Conservation (phyloP, 2,888 invertebrate species). For the Anaspis maculata region DNA sequence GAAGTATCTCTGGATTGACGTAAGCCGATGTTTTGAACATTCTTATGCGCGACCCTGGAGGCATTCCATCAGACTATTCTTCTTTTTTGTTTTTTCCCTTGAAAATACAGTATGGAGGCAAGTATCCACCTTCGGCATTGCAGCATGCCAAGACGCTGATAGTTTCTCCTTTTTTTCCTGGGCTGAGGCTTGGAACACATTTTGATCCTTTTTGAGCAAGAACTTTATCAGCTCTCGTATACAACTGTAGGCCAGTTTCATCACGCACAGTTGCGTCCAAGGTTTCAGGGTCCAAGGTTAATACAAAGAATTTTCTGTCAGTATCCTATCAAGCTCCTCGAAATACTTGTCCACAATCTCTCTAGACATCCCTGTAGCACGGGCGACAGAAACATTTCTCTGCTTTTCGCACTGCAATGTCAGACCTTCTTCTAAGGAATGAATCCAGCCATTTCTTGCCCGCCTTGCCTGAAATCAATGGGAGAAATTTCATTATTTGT, state of each 20-base stretch:
- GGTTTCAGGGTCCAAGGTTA: constrained; percentile 15
- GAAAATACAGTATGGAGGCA: constrained; percentile 13
- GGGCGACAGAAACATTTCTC: constrained; percentile 1
- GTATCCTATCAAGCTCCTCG: constrained; percentile 11
- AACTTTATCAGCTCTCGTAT: constrained; percentile 17
- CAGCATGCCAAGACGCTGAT: neutral
- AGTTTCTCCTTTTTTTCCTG: constrained; percentile 1
- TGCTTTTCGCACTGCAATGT: neutral
- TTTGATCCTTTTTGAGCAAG: constrained; percentile 16
- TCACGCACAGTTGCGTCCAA: constrained; percentile 22
- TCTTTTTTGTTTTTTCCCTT: constrained; percentile 17
- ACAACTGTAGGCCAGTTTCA: constrained; percentile 19
- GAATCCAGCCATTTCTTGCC: neutral
- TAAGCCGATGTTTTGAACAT: constrained; percentile 20
- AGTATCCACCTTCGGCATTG: neutral
- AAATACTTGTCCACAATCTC: constrained; percentile 3
- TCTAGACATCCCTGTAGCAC: neutral
- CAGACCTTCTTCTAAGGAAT: neutral
- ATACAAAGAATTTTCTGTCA: constrained; percentile 20
- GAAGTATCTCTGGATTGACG: constrained; percentile 16
- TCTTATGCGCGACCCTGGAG: constrained; percentile 15
- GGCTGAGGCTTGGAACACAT: constrained; percentile 9
- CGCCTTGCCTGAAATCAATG: no score
- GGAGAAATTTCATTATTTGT: no score
- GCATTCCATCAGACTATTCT: constrained; percentile 16